These are phyloP conservation scores for Ectemnius lituratus DNA, from an alignment of 2,888 invertebrate genomes.

Conservation along the genomic window DNA sequence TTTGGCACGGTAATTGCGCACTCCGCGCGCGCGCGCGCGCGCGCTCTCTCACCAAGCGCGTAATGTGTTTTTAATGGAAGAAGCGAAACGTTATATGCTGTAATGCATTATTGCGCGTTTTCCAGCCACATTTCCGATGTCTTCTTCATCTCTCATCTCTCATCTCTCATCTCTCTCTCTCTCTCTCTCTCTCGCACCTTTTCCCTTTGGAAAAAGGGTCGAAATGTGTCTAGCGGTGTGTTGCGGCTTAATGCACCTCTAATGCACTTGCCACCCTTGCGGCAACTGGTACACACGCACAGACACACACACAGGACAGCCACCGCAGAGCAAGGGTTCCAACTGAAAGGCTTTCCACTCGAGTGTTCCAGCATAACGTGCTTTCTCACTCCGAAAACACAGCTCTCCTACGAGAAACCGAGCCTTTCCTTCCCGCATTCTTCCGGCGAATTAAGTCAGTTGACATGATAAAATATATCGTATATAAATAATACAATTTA, in stretches of 20 bases:
- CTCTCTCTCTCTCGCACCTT: background rate
- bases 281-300: too few relatives aligned
- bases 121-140: background rate
- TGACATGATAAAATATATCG: too few relatives aligned
- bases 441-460: too few relatives aligned
- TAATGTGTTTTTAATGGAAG: slow-evolving; percentile 3
- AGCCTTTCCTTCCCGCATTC: too few relatives aligned
- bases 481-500: too few relatives aligned
- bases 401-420: too few relatives aligned
- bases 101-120: slow-evolving; percentile 1
- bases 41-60: background rate
- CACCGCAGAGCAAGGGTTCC: too few relatives aligned
- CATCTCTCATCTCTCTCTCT: background rate
- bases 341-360: too few relatives aligned
- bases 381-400: too few relatives aligned
- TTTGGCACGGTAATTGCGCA: background rate
- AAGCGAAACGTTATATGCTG: background rate
- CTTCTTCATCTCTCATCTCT: background rate
- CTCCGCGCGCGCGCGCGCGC: background rate
- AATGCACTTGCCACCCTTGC: background rate
- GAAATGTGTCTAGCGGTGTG: background rate
- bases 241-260: background rate
- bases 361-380: too few relatives aligned
- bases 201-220: background rate
- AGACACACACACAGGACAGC: too few relatives aligned